Evolutionary conservation across 1,140 invertebrate species (phyloP), one percentile per base, ranked within the genome.

Genomic region (Ephestia elutella): DNA sequence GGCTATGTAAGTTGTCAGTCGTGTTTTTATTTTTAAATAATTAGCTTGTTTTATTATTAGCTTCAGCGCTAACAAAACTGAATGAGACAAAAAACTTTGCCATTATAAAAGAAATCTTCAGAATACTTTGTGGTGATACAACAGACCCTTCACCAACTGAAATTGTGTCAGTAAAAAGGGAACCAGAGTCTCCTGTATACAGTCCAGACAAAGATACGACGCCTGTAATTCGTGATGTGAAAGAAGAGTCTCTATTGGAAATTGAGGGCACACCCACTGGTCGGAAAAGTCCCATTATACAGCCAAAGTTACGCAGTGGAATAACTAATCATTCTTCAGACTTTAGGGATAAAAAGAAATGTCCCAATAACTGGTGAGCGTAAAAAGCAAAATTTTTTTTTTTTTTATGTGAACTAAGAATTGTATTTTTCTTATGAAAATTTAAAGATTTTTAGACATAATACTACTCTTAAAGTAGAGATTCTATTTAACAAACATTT

Each of bases 311-410:
- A 5, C 76, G 62, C 18, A 71, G 19, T 13, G 30, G 30, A 32
- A 60, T 18, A 44, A 58, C 53, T 13, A 20, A 19, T 20, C 54
- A 62, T 17, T 66, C 62, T 2, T 63, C 71, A 13, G 70, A 68
- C 63, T 63, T 58, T n/a, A 71, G 71, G 56, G 81, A 82, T 28
- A 86, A 86, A 48, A 84, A 80, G 48, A 86, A 86, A 66, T 82
- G 80, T 61, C 72, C 82, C 0, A 69, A 74, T 18, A 66, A 57
- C 54, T 85, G 84, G 82, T 84, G 63, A 75, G 66, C 19, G 5
- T 13, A 11, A 7, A 20, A 9, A 25, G n/a, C n/a, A n/a, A n/a
- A n/a, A n/a, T n/a, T n/a, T n/a, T n/a, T n/a, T n/a, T n/a, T n/a
- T n/a, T n/a, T n/a, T n/a, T n/a, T n/a, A n/a, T n/a, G n/a, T n/a